Base-by-base conservation (phyloP, 2,113 vertebrate genomes). In the Ramphastos sulfuratus region DNA sequence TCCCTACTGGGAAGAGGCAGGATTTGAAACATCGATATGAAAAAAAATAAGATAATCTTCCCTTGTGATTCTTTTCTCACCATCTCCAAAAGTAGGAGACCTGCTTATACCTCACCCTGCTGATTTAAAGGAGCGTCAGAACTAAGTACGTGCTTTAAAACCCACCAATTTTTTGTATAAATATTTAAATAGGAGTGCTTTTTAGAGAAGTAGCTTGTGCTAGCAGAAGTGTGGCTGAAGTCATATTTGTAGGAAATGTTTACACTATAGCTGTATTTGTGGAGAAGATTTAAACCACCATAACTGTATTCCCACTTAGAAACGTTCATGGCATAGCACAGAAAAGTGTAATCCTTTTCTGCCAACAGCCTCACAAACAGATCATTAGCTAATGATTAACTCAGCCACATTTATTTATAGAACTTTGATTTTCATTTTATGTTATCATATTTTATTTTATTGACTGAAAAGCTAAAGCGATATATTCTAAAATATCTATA, bases 331-430 rank as follows among this genome's bases (percentile, higher is more conserved):
- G 82, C 61, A 80, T 52, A 67, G 60, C 81, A 80, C 42, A 63
- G 91, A 77, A 83, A 60, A 60, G 44, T 67, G 65, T 31, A 78
- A 86, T 78, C 65, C n/a, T 54, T 85, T 66, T 44, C 89, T 86
- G 82, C 90, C 73, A 54, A 25, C 46, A 83, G 82, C 67, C 81
- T 69, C 56, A 56, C 80, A 76, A 94, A 73, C 31, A 90, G 56
- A 89, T 89, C 81, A 93, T 89, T 92, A 82, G 77, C 74, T 95
- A 90, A 85, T 82, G 61, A 91, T 92, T 90, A 94, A 83, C 73
- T 74, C 50, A 8, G 39, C 44, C 35, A 1, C 44, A 75, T 59
- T 86, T 95, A 88, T 91, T 95, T 88, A 69, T 71, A 84, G 89
- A 72, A 81, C 61, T 75, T 78, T 31, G 61, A 74, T 85, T 89